Percentiles rank a stretch among this genome's conserved stretches.
Conservation (phyloP, 2,888 invertebrate genomes). For the Selenia dentaria region DNA sequence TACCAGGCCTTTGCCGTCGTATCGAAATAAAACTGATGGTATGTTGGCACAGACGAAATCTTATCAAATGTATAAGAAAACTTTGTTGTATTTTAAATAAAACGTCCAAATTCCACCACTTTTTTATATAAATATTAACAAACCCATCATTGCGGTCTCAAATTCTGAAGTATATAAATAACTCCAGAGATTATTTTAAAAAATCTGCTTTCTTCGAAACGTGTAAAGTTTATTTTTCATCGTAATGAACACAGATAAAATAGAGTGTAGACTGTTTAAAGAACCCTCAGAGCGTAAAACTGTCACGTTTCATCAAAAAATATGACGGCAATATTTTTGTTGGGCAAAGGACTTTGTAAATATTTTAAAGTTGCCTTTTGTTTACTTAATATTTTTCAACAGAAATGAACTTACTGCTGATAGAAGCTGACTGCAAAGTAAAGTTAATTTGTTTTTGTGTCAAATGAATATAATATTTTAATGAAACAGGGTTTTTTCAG, state of each 20-base stretch:
- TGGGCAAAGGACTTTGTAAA: conserved; percentile 8
- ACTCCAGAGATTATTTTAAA: conserved; percentile 1
- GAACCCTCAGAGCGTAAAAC: conserved; percentile 17
- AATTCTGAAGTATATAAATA: conserved; percentile 8
- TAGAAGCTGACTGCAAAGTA: not conserved
- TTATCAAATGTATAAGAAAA: too few relatives aligned
- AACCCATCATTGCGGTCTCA: too few relatives aligned
- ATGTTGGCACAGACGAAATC: too few relatives aligned
- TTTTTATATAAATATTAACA: too few relatives aligned
- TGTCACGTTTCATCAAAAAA: conserved; percentile 30
- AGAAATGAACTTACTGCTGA: not conserved
- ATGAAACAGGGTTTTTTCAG: too few relatives aligned
- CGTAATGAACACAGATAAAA: conserved; percentile 25
- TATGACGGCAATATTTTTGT: conserved; percentile 27
- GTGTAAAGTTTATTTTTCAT: conserved; percentile 13
- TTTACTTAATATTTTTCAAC: conserved; percentile 3
- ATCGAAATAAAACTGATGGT: too few relatives aligned
- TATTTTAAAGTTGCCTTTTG: conserved; percentile 15
- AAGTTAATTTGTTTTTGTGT: not conserved
- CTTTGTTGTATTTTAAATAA: too few relatives aligned
- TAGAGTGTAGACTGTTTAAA: conserved; percentile 22
- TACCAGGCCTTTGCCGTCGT: too few relatives aligned
- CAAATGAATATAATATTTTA: not conserved
- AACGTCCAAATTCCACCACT: too few relatives aligned
- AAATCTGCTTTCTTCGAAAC: conserved; percentile 1